These are phyloP conservation scores for Pachliopta kotzebuea DNA, from an alignment of 2,888 invertebrate species.

Conservation along the genomic window DNA sequence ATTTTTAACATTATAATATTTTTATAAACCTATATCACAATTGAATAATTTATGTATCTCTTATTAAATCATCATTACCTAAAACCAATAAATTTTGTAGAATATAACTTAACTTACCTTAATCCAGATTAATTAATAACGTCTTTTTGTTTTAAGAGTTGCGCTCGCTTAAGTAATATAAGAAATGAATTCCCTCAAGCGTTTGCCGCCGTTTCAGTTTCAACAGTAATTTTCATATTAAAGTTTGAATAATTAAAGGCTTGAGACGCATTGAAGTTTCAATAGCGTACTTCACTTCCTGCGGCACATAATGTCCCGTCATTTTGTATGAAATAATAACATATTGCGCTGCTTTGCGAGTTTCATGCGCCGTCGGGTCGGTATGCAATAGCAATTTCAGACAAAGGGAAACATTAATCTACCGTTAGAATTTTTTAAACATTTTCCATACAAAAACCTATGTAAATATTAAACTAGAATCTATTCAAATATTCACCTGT, in stretches of 20 bases:
- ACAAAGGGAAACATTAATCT: not conserved
- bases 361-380: not conserved
- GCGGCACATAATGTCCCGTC: slow-evolving; percentile 4
- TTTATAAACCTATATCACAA: no score
- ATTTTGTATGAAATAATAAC: slow-evolving; percentile 3
- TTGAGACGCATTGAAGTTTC: slow-evolving; percentile 13
- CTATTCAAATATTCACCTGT: no score
- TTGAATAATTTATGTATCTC: no score
- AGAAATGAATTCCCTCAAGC: slow-evolving; percentile 2
- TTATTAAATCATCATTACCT: no score
- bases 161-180: no score
- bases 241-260: slow-evolving; percentile 15
- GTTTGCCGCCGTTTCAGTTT: slow-evolving; percentile 5
- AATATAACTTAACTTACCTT: not conserved
- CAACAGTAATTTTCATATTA: slow-evolving; percentile 4
- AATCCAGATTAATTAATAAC: slow-evolving; percentile 2
- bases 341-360: slow-evolving; percentile 2
- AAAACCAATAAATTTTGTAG: no score
- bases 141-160: slow-evolving; percentile 10
- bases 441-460: no score
- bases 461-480: no score
- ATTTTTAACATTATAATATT: no score
- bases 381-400: not conserved
- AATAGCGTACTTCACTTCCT: slow-evolving; percentile 8
- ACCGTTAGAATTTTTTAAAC: not conserved